Conservation (phyloP, 2,888 invertebrate species). For the Trissonchulus latispiculum region DNA sequence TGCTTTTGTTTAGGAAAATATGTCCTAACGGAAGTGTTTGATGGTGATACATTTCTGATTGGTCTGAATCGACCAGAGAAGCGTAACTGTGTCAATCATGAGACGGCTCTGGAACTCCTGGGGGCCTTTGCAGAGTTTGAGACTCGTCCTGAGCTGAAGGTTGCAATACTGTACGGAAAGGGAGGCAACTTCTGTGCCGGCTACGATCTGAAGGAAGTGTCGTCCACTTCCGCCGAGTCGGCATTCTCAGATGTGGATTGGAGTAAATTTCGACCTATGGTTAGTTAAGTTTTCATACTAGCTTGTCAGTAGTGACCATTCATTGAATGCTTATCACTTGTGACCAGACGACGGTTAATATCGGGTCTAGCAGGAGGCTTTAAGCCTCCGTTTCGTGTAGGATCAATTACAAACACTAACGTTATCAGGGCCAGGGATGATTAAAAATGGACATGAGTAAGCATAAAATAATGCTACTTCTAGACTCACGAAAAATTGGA, state of each 20-base stretch:
- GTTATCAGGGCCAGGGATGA: too few species aligned
- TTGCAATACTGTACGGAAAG: conserved; percentile 68
- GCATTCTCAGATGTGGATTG: background rate
- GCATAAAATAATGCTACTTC: too few species aligned
- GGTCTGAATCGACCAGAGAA: conserved; percentile 75
- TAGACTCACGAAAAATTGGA: too few species aligned
- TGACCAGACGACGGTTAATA: too few species aligned
- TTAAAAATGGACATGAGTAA: too few species aligned
- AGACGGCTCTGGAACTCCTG: conserved; percentile 59
- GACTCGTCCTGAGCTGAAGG: conserved; percentile 58
- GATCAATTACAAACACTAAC: too few species aligned
- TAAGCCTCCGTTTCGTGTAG: too few species aligned
- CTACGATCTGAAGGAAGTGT: conserved; percentile 68
- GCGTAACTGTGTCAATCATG: conserved; percentile 68
- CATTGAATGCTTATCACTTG: too few species aligned
- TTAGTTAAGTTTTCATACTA: too few species aligned
- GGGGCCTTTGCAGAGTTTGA: conserved; percentile 66
- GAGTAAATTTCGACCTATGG: background rate
- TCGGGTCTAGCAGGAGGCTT: too few species aligned
- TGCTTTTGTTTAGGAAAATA: too few species aligned
- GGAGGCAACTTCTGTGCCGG: conserved; percentile 88
- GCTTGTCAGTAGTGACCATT: too few species aligned
- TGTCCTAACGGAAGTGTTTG: conserved; percentile 12
- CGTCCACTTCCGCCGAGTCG: conserved; percentile 24
- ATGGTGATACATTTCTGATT: conserved; percentile 50